Base-by-base conservation (phyloP, 2,888 invertebrate species). In the Nephrotoma flavescens region DNA sequence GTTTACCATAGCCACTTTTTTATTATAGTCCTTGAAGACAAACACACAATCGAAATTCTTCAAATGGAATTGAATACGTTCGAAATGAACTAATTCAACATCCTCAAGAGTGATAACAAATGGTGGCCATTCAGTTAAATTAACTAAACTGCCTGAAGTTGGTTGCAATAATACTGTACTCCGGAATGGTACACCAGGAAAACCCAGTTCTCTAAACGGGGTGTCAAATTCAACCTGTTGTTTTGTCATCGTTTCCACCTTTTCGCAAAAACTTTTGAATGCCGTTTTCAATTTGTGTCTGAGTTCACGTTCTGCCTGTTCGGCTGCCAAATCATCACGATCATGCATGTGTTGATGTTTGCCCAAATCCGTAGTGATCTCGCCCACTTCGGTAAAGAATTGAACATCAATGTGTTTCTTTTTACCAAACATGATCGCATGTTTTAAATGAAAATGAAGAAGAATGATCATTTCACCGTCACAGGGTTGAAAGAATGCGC, bases 281-380 rank as follows among this genome's bases (percentile, higher is more conserved):
- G 99, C 99, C 0, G 97, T 96, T 92, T 99, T 99, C 87, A 99
- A 93, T 90, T 98, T 99, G 91, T 99, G 97, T 44, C 99, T 93
- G 88, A 99, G 93, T 90, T 99, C 99, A 86, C 99, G 93, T 92
- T 99, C 99, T 87, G 98, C 97, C 93, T 99, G 99, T 92, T 99
- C 99, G 6, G 99, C 98, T 0, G 99, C 98, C 87, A 99, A 93
- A 93, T 99, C 99, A 91, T 99, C 99, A 83, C 99, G 94, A 92
- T 99, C 99, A 91, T 99, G 99, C 99, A 99, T 99, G 92, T 99
- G 99, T 91, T 99, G 99, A 91, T 99, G 99, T 92, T 99, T 99
- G 84, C 99, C 99, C 89, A 99, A 93, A 93, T 99, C 99, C 0
- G 99, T 99, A 0, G 99, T 99, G 87, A 99, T 99, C 92, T 99